Evolutionary conservation across 2,797 vertebrate genomes (phyloP), one percentile per base, ranked within the genome.

Genomic region (Amazonetta brasiliensis): DNA sequence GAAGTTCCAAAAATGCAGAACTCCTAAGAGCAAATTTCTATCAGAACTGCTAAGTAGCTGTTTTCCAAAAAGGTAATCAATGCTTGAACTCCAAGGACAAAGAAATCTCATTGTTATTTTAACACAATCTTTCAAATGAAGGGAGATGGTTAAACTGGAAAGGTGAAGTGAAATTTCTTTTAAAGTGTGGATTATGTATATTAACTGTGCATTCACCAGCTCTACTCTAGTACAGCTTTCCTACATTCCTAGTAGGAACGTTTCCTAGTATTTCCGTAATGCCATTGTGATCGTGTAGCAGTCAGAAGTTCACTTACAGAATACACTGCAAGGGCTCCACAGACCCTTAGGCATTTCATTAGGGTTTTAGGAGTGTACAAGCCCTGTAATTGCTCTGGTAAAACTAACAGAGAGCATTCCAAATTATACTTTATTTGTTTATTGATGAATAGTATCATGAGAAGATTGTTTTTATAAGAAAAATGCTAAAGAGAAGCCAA

Each of bases 381-480:
- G 3, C 5, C 73, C 67, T 79, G 56, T 80, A 85, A 89, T 67
- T 87, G 59, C 54, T 88, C 67, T 87, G 56, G 35, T 95, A 86
- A 92, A 79, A 46, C 31, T 73, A 84, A 82, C 39, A 84, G 39
- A 90, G 39, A 88, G 16, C 67, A 63, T 87, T 95, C 71, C 87
- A 89, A 87, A 80, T 74, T 44, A 71, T 64, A 9, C 41, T 90
- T 92, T 88, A 67, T 92, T 96, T 95, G 59, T 92, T 95, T 77
- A 84, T 81, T 37, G 56, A 56, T 71, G 63, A 86, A 35, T 89
- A 90, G 67, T 89, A 71, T 59, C 30, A 33, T 13, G 25, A 94
- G 43, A 85, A 93, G 63, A 59, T 77, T 84, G 39, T 89, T 95
- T 95, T 90, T 20, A n/a, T 84, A 87, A 82, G 39, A 96, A 95